These are phyloP conservation scores for Archocentrus centrarchus DNA, from an alignment of 2,113 vertebrate genomes.

Conservation along the genomic window DNA sequence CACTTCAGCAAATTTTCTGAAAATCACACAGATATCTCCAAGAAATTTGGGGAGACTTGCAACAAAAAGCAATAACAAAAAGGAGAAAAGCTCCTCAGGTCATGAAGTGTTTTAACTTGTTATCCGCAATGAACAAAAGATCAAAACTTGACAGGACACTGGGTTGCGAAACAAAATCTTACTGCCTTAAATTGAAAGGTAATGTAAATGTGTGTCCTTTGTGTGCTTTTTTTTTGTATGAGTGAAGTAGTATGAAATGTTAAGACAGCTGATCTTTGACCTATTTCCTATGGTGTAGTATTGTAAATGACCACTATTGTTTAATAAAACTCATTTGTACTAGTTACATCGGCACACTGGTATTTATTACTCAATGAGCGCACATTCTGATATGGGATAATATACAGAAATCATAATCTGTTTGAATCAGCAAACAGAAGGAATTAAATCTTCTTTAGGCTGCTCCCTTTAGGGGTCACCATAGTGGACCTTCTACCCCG, in stretches of 20 bases:
- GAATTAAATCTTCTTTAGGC: neutral
- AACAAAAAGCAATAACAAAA: neutral
- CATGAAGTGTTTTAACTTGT: neutral
- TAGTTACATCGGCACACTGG: neutral
- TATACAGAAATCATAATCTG: neutral
- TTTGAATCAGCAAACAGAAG: neutral
- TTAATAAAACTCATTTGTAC: neutral
- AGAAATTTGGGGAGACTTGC: neutral
- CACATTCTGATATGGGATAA: neutral
- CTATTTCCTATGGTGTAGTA: neutral
- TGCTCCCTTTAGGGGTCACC: too few relatives aligned
- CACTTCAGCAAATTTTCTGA: neutral
- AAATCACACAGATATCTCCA: neutral
- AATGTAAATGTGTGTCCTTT: slow-evolving; percentile 7
- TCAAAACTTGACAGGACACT: slow-evolving; percentile 22
- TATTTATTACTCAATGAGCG: neutral
- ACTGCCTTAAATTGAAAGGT: slow-evolving; percentile 42
- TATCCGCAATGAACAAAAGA: neutral
- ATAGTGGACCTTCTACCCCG: too few relatives aligned
- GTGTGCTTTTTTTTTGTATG: slow-evolving; percentile 20
- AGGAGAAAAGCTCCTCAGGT: neutral
- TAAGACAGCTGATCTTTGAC: neutral
- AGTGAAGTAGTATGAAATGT: slow-evolving; percentile 19
- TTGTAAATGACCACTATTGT: neutral
- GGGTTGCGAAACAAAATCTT: slow-evolving; percentile 21